Evolutionary conservation across 2,888 invertebrate genomes (phyloP).

Genomic region (Blastobasis adustella): DNA sequence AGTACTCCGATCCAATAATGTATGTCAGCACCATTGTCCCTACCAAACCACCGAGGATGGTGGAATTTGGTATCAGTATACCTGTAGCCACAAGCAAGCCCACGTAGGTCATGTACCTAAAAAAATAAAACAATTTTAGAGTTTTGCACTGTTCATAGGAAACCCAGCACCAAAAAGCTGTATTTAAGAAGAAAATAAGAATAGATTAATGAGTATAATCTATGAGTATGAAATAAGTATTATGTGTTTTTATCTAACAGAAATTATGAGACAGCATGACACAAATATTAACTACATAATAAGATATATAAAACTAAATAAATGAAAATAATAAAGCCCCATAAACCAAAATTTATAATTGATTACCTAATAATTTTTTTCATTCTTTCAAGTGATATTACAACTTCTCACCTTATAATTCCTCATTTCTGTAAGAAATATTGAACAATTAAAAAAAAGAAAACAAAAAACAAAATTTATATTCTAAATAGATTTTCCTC

Average conservation of each 20-base stretch:
- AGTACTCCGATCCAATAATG: constrained; percentile 89
- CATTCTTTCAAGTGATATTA: no score
- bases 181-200: no score
- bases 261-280: no score
- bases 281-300: no score
- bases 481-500: constrained; percentile 2
- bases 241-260: no score
- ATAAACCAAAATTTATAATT: constrained; percentile 5
- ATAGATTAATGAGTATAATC: no score
- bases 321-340: constrained; percentile 1
- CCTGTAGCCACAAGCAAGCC: constrained; percentile 89
- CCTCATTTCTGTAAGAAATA: constrained; percentile 59
- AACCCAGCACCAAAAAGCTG: no score
- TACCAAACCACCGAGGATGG: constrained; percentile 83
- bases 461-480: constrained; percentile 1
- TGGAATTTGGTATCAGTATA: constrained; percentile 88
- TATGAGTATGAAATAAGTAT: no score
- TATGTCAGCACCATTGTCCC: constrained; percentile 88
- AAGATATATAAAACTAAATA: no score
- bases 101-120: constrained; percentile 86
- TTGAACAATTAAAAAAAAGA: constrained; percentile 7
- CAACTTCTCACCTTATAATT: constrained; percentile 29
- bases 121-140: constrained; percentile 14
- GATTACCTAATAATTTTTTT: constrained; percentile 2
- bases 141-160: no score